A percentile compares a stretch with the other conserved stretches of the same genome.
Conservation (phyloP, 2,797 vertebrate genomes). For the Rhinichthys osculus region DNA sequence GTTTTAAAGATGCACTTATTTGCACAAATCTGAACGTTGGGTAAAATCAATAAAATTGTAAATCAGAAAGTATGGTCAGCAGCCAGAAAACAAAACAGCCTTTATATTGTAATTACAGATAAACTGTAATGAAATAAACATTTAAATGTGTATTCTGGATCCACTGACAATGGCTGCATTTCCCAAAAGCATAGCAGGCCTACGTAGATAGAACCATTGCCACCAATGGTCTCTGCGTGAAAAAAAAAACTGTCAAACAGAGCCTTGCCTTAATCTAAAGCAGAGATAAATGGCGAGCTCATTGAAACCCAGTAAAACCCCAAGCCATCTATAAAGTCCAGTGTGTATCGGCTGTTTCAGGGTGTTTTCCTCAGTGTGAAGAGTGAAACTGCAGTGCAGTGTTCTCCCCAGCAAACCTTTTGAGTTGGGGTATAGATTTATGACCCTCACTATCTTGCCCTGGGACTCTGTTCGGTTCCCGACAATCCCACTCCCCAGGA, state of each 20-base stretch:
- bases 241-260: neutral
- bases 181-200: too few relatives aligned
- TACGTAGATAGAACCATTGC: too few relatives aligned
- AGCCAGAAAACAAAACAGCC: neutral
- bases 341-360: neutral
- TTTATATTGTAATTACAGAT: neutral
- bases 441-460: conserved; percentile 47
- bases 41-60: too few relatives aligned
- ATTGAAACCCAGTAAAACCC: neutral
- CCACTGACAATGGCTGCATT: neutral
- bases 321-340: conserved; percentile 26
- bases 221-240: too few relatives aligned
- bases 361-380: conserved; percentile 40
- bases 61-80: too few relatives aligned
- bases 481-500: conserved; percentile 28
- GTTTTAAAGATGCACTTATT: neutral
- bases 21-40: neutral
- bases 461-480: conserved; percentile 37
- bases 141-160: neutral
- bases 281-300: conserved; percentile 15
- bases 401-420: conserved; percentile 33
- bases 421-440: conserved; percentile 50
- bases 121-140: conserved; percentile 6
- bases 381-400: conserved; percentile 26
- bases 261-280: neutral